These are phyloP conservation scores for Hippocampus barbouri DNA, from an alignment of 2,113 vertebrate species.

Conservation along the genomic window DNA sequence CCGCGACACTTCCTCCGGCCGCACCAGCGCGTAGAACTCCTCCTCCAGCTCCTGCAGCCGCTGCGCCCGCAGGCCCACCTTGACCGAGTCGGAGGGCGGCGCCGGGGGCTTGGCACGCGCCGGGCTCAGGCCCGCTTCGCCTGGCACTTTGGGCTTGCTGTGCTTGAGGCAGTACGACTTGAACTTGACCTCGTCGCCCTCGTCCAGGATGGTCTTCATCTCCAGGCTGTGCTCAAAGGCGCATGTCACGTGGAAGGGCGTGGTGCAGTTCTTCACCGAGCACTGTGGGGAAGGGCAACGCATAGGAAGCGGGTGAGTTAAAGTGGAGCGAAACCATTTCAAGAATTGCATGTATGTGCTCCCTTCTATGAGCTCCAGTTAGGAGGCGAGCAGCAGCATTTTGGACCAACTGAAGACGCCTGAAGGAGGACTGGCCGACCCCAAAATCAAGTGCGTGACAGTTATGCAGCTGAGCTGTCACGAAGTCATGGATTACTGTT, in stretches of 20 bases:
- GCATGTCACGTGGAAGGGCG: conserved; percentile 98
- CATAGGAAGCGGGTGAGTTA: neutral
- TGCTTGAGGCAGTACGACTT: conserved; percentile 97
- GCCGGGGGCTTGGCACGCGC: conserved; percentile 74
- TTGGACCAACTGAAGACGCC: too few relatives aligned
- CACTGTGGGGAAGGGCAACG: conserved; percentile 72
- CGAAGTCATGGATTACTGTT: too few relatives aligned
- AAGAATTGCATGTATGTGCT: too few relatives aligned
- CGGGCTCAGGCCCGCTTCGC: conserved; percentile 72
- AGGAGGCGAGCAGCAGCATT: too few relatives aligned
- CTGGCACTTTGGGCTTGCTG: conserved; percentile 82
- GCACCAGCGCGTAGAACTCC: conserved; percentile 87
- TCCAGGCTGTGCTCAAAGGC: conserved; percentile 96
- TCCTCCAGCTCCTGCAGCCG: conserved; percentile 93
- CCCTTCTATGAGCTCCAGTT: too few relatives aligned
- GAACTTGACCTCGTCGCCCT: conserved; percentile 95
- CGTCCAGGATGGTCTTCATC: conserved; percentile 97
- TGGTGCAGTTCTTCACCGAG: conserved; percentile 96
- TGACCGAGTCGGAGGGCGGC: conserved; percentile 74
- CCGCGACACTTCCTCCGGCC: conserved; percentile 80
- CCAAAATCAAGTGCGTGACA: too few relatives aligned
- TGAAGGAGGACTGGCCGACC: too few relatives aligned
- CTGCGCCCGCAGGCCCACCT: conserved; percentile 85
- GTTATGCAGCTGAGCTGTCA: too few relatives aligned
- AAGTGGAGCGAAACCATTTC: too few relatives aligned